These are phyloP conservation scores for Ptychodera flava DNA, from an alignment of 35 echinoderm and acorn worm genomes.

Conservation along the genomic window DNA sequence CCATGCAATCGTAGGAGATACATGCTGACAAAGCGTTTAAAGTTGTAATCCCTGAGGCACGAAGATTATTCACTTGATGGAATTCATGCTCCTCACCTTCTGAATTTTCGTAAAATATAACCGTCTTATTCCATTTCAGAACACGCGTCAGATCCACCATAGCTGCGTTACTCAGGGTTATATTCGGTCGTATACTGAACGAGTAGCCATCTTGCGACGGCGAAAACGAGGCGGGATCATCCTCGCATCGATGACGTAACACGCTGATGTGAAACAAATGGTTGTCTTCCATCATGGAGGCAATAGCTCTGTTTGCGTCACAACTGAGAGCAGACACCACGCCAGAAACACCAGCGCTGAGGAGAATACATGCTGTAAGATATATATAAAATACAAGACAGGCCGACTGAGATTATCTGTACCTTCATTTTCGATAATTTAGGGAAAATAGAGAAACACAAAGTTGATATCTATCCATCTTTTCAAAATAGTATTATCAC, in stretches of 20 bases:
- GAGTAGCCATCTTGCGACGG: background rate
- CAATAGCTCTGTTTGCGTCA: background rate
- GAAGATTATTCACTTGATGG: no score
- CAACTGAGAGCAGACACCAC: background rate
- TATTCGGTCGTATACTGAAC: background rate
- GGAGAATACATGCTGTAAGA: background rate
- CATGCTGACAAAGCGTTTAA: no score
- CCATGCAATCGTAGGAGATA: no score
- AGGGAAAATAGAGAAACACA: background rate
- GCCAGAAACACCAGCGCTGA: background rate
- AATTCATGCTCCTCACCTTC: background rate
- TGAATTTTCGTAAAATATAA: background rate
- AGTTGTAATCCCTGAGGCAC: no score
- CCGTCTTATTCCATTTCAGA: background rate
- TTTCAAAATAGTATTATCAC: background rate
- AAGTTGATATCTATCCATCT: background rate
- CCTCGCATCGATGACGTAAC: background rate
- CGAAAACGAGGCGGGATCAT: no score
- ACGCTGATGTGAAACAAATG: background rate
- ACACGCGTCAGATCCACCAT: background rate
- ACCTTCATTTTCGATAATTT: no score
- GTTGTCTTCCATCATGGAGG: background rate
- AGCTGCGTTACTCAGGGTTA: background rate
- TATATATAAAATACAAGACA: no score
- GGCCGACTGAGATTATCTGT: no score